Evolutionary conservation across 2,888 invertebrate species (phyloP).

Genomic region (Epicampocera succincta): DNA sequence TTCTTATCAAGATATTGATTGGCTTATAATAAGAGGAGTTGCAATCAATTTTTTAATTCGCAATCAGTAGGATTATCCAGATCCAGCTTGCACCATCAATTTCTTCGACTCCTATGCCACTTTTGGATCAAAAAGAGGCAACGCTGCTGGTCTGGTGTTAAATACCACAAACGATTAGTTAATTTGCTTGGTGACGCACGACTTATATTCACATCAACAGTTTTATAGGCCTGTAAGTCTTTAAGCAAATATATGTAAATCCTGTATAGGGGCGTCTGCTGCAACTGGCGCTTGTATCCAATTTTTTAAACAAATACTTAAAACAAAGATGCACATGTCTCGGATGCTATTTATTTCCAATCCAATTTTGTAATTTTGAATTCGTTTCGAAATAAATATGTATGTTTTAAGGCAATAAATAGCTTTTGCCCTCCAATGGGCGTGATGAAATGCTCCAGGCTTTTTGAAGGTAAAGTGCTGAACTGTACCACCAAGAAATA

Average conservation of each 20-base stretch:
- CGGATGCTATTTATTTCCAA: too few relatives aligned
- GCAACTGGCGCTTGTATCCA: not conserved
- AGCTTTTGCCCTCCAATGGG: not conserved
- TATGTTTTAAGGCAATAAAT: constrained; percentile 77
- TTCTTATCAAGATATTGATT: too few relatives aligned
- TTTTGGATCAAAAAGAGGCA: not conserved
- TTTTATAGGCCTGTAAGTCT: not conserved
- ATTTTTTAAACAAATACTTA: not conserved
- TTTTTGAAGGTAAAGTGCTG: too few relatives aligned
- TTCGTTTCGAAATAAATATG: too few relatives aligned
- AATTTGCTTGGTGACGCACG: not conserved
- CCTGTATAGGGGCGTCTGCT: not conserved
- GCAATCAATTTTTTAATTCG: too few relatives aligned
- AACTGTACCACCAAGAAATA: too few relatives aligned
- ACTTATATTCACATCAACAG: not conserved
- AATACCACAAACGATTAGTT: too few relatives aligned
- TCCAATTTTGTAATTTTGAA: too few relatives aligned
- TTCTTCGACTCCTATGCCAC: too few relatives aligned
- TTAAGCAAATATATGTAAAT: not conserved
- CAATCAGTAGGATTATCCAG: too few relatives aligned
- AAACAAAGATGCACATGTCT: not conserved
- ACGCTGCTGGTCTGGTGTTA: not conserved
- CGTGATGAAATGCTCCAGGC: constrained; percentile 82
- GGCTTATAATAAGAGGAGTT: too few relatives aligned
- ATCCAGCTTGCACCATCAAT: too few relatives aligned